A percentile compares a stretch with the other conserved stretches of the same genome.
phyloP scores from a whole-genome alignment of 2,113 vertebrate species.

The Crotophaga sulcirostris region DNA sequence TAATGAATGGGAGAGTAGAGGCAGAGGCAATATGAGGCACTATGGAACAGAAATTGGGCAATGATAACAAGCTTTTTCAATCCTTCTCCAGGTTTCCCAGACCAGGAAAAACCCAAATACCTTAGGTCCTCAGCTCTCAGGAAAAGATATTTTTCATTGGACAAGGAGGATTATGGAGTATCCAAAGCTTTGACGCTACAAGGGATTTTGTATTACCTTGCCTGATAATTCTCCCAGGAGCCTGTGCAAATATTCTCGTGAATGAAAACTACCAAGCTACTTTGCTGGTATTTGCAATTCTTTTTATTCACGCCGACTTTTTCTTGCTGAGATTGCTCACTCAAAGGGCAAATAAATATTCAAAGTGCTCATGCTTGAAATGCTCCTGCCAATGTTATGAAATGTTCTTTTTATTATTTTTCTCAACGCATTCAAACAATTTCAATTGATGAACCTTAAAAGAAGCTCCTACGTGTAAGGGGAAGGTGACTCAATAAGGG shows the following conservation, averaged over 20 bases:
- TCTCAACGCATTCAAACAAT: background rate
- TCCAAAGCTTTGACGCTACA: background rate
- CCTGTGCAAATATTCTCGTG: slow-evolving; percentile 10
- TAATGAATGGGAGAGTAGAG: background rate
- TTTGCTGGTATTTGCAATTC: slow-evolving; percentile 5
- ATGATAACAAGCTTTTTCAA: background rate
- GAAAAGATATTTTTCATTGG: background rate
- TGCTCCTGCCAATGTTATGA: background rate
- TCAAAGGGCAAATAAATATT: slow-evolving; percentile 53
- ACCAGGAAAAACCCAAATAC: background rate
- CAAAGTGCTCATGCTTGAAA: slow-evolving; percentile 2
- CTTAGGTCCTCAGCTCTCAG: background rate
- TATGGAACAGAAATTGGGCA: fast-evolving
- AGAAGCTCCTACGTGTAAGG: background rate
- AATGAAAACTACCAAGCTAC: background rate
- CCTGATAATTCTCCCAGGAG: slow-evolving; percentile 6
- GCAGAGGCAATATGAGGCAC: background rate
- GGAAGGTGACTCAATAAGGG: background rate
- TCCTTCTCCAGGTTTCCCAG: background rate
- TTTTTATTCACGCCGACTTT: background rate
- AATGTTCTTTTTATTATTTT: slow-evolving; percentile 8
- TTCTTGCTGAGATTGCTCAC: slow-evolving; percentile 12
- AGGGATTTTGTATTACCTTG: slow-evolving; percentile 12
- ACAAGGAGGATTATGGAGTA: background rate
- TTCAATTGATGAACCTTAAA: background rate